Conservation (phyloP, 1,140 invertebrate genomes). For the Prorops nasuta region DNA sequence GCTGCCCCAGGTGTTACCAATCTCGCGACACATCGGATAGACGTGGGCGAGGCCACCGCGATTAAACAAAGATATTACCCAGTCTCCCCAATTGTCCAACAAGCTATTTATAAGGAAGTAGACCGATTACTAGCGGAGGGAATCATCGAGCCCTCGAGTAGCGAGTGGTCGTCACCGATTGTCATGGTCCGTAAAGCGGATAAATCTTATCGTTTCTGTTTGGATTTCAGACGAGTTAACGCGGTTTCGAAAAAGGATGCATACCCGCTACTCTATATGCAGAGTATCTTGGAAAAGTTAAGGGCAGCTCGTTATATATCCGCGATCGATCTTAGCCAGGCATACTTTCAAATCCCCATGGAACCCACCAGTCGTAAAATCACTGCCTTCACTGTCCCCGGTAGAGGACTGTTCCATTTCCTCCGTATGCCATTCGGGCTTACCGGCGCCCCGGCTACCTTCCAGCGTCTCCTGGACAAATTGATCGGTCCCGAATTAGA, state of each 20-base stretch:
- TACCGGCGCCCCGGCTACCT: neutral
- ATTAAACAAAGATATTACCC: too few relatives aligned
- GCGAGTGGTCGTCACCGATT: neutral
- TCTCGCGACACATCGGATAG: too few relatives aligned
- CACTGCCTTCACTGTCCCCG: constrained; percentile 2
- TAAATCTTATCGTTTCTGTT: neutral
- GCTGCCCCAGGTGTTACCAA: too few relatives aligned
- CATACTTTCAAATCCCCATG: constrained; percentile 6
- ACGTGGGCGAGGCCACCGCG: too few relatives aligned
- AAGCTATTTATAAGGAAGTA: too few relatives aligned
- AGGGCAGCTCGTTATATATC: constrained; percentile 8
- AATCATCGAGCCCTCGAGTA: neutral
- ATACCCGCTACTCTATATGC: neutral
- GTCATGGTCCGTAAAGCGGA: neutral
- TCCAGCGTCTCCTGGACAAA: neutral
- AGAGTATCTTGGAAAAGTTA: neutral
- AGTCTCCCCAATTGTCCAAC: too few relatives aligned
- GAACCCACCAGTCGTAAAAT: neutral
- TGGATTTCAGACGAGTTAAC: neutral
- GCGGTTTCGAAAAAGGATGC: neutral
- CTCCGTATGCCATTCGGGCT: neutral
- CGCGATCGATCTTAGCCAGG: constrained; percentile 3
- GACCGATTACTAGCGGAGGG: neutral
- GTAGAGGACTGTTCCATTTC: neutral
- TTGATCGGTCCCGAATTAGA: constrained; percentile 32